Base-by-base conservation (phyloP, 2,888 invertebrate species). In the Drosophila bunnanda region DNA sequence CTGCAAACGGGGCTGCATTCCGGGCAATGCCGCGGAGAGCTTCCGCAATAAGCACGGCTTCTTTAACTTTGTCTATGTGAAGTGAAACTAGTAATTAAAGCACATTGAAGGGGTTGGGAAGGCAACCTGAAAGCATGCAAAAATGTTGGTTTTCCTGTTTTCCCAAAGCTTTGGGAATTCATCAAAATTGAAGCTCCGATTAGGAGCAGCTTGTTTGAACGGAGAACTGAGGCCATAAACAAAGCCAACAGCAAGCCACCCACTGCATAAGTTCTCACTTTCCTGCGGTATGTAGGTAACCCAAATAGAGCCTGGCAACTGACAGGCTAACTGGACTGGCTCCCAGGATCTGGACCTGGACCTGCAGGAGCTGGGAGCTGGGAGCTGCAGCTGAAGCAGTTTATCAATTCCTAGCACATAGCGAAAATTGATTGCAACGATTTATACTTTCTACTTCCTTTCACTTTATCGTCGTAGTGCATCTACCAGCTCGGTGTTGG, bases 391-490 rank as follows among this genome's bases (percentile, higher is more conserved):
- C 85, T 57, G 67, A 71, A 57, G 74, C 90, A 88, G 84, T 85
- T 83, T 89, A 85, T 85, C 89, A 85, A 85, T 86, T 86, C 87
- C 75, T 80, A 71, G 77, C 88, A 78, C 89, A 87, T 80, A 81
- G 90, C 90, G 89, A 89, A 86, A 89, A 86, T 86, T 86, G 86
- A 86, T 86, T 88, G 89, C 86, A 80, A 88, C 86, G 88, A 86
- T 86, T 86, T 86, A 86, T 89, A 89, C 86, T 89, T 86, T 89
- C 89, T 86, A 88, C 89, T 89, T 86, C 89, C 85, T 86, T 86
- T 86, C 86, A 88, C 89, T 89, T 86, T 88, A 89, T 89, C 80
- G 78, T 76, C 79, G 66, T 61, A 72, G 68, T 77, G 75, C 79
- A 74, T 79, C 70, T 73, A 62, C 68, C 36, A 62, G 50, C 68